phyloP scores from a whole-genome alignment of 1,140 invertebrate genomes.

The Bradysia coprophila region DNA sequence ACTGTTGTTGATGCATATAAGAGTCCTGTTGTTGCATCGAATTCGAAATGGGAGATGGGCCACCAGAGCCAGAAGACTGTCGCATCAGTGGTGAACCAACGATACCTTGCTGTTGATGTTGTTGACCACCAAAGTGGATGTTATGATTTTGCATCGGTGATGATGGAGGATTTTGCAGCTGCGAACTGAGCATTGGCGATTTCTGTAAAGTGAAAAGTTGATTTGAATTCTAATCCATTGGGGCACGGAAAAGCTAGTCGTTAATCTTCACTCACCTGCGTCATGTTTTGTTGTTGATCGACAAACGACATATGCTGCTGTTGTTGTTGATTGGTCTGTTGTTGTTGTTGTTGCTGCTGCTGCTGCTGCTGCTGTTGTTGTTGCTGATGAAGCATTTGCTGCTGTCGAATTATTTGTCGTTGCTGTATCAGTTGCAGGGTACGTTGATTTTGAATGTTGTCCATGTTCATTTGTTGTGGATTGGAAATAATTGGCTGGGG shows the following conservation, averaged over 20 bases:
- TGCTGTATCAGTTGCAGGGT: slow-evolving; percentile 4
- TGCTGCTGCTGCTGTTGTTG: slow-evolving; percentile 25
- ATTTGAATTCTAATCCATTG: too few species aligned
- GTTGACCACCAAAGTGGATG: neutral
- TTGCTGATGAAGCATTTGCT: slow-evolving; percentile 27
- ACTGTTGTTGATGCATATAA: slow-evolving; percentile 21
- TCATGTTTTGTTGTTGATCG: neutral
- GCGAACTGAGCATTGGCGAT: neutral
- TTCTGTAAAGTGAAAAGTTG: too few species aligned
- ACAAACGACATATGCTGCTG: neutral
- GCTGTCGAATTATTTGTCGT: slow-evolving; percentile 9
- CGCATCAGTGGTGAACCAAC: neutral
- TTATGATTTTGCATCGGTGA: neutral
- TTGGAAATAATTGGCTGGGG: slow-evolving; percentile 28
- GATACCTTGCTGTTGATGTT: neutral
- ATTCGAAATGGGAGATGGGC: slow-evolving; percentile 22
- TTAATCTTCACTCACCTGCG: too few species aligned
- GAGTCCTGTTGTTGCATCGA: slow-evolving; percentile 29
- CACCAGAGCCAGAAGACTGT: slow-evolving; percentile 23
- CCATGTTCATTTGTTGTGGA: slow-evolving; percentile 7
- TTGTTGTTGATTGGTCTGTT: neutral
- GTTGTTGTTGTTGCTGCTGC: slow-evolving; percentile 16
- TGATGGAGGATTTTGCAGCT: neutral
- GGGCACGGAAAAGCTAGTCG: too few species aligned
- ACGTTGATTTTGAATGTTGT: slow-evolving; percentile 11